Base-by-base conservation (phyloP, 1,140 invertebrate genomes). In the Nautilus pompilius region DNA sequence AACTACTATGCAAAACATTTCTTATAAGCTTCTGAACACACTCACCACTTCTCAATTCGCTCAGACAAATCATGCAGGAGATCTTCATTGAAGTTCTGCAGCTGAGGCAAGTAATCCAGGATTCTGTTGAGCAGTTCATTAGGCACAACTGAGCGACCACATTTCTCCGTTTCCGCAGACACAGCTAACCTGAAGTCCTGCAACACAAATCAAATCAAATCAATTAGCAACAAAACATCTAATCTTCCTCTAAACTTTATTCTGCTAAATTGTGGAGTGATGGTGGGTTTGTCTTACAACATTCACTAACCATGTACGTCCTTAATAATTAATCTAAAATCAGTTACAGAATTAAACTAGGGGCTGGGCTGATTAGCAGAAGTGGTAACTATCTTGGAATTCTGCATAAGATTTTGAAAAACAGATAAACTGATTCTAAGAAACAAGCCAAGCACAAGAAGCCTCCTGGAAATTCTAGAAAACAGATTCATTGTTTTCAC, bases 21-120 rank as follows among this genome's bases (percentile, higher is more conserved):
- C 32, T 17, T 4, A 13, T 57, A 10, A 36, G n/a, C 63, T n/a
- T n/a, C n/a, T n/a, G n/a, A n/a, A n/a, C n/a, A n/a, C n/a, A n/a
- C 70, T 56, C 68, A 81, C 89, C 90, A 91, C 59, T 84, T 82
- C 34, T 84, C 74, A 66, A 91, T 84, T 63, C 90, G 80, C 24
- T 84, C 81, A 67, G 88, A 84, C 26, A 91, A 78, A 76, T 91
- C 88, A 26, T 84, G 82, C 6, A 91, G 77, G 2, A 91, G 77
- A 67, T 88, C 88, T 76, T 89, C 86, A 79, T 89, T 90, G 58
- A 89, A 81, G 60, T 79, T 82, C 65, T 86, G 83, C 26, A 89
- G 76, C 64, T 87, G 84, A 15, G 88, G 87, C 24, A 89, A 75
- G 66, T 84, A 84, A 48, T 83, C 87, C 70, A 87, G 86, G 77